These are phyloP conservation scores for Erebia palarica DNA, from an alignment of 2,888 invertebrate genomes.

Conservation along the genomic window DNA sequence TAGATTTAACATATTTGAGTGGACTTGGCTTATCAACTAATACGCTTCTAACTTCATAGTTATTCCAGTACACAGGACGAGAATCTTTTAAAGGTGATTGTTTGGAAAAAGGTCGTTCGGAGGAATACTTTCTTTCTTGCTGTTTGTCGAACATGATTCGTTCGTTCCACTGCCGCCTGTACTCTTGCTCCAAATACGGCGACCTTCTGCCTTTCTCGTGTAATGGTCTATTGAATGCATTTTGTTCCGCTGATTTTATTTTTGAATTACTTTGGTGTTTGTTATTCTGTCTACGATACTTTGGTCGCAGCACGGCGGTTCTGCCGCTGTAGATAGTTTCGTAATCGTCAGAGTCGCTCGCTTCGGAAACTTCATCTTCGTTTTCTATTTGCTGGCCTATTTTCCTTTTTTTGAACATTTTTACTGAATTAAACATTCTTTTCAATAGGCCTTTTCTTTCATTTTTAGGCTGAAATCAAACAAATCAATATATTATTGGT, in stretches of 20 bases:
- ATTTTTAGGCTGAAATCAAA: conserved; percentile 43
- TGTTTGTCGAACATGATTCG: conserved; percentile 52
- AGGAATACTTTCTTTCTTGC: conserved; percentile 26
- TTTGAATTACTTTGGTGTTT: not conserved
- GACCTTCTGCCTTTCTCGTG: conserved; percentile 24
- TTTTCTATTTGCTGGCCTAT: conserved; percentile 29
- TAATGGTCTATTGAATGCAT: conserved; percentile 22
- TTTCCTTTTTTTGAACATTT: conserved; percentile 53
- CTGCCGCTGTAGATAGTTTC: conserved; percentile 60
- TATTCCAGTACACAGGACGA: conserved; percentile 43
- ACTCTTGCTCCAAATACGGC: conserved; percentile 66
- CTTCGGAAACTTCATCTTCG: conserved; percentile 44
- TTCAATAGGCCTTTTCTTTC: conserved; percentile 55
- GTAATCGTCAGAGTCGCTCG: conserved; percentile 59
- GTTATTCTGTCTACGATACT: not conserved
- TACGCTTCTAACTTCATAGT: conserved; percentile 56
- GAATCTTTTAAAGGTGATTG: conserved; percentile 23
- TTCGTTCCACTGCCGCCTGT: conserved; percentile 62
- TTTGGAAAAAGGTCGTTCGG: conserved; percentile 39
- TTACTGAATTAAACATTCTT: conserved; percentile 59
- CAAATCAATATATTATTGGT: not conserved
- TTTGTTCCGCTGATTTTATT: not conserved
- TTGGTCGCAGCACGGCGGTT: conserved; percentile 27
- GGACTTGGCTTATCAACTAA: conserved; percentile 27
- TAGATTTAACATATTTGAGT: not conserved